Evolutionary conservation across 2,888 invertebrate species (phyloP), one percentile per base, ranked within the genome.

Genomic region (Dinocampus coccinellae): DNA sequence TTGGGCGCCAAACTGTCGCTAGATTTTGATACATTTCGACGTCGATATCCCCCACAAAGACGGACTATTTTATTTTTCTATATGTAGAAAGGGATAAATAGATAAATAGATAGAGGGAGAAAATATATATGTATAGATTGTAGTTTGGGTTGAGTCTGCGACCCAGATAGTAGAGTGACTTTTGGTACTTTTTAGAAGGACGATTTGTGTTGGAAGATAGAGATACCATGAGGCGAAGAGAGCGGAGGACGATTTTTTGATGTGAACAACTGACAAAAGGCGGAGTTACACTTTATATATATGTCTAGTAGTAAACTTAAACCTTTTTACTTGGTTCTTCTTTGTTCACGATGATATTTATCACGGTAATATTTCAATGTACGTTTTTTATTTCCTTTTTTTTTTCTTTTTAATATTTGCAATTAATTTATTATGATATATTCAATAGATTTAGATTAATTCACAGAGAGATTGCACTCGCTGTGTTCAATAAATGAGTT

Each of bases 91-190:
- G 52, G 57, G 73, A 70, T 61, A 42, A 53, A 55, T 57, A n/a
- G n/a, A n/a, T n/a, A n/a, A n/a, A n/a, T n/a, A n/a, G n/a, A n/a
- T n/a, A n/a, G n/a, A n/a, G n/a, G n/a, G 60, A 16, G 70, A 66
- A 72, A 75, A 75, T 77, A 79, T 79, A 33, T 36, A 36, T 9
- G 10, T 39, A n/a, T 39, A n/a, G n/a, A 39, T 13, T n/a, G n/a
- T 3, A 39, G 58, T 58, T 72, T 76, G 73, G 78, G 74, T 78
- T 70, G 76, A 69, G 69, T 77, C 73, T 69, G 74, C 75, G 79
- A 80, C 79, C 80, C 71, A 78, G 74, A 78, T 79, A 69, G 67
- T 47, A 55, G 39, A 72, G 69, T 53, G 71, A 73, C 72, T 76
- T 72, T 75, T 36, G 73, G 52, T 16, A 57, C 67, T 67, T 68